Evolutionary conservation across 1,140 invertebrate species (phyloP).

Genomic region (Magallana ariakensis): DNA sequence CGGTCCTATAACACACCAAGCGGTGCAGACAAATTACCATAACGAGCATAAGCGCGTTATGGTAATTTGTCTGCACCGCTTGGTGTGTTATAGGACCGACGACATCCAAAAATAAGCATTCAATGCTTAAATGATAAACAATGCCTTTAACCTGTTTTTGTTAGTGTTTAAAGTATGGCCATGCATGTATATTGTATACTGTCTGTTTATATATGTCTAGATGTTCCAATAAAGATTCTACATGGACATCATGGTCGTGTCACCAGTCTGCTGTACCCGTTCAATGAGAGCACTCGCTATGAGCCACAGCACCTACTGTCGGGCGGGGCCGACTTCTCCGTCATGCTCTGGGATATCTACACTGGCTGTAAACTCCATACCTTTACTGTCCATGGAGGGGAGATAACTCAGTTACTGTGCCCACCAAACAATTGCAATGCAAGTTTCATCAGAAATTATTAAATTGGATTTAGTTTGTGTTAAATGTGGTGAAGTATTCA

Average conservation of each 20-base stretch:
- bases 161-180: not conserved
- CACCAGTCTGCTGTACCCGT: conserved; percentile 96
- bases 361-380: conserved; percentile 93
- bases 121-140: no score
- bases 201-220: conserved; percentile 80
- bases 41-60: no score
- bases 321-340: conserved; percentile 98
- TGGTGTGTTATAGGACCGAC: no score
- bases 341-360: conserved; percentile 98
- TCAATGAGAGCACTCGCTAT: conserved; percentile 94
- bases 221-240: conserved; percentile 93
- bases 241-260: conserved; percentile 95
- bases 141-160: no score
- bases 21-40: no score
- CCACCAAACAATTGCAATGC: conserved; percentile 91
- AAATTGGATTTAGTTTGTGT: no score
- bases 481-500: no score
- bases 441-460: conserved; percentile 54
- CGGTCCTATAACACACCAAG: no score
- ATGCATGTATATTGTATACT: not conserved
- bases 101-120: no score
- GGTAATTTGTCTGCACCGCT: no score
- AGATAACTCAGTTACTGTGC: conserved; percentile 92
- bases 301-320: conserved; percentile 91
- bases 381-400: conserved; percentile 96